Evolutionary conservation across 2,113 vertebrate species (phyloP), one percentile per base, ranked within the genome.

Genomic region (Chaetodon trifascialis): DNA sequence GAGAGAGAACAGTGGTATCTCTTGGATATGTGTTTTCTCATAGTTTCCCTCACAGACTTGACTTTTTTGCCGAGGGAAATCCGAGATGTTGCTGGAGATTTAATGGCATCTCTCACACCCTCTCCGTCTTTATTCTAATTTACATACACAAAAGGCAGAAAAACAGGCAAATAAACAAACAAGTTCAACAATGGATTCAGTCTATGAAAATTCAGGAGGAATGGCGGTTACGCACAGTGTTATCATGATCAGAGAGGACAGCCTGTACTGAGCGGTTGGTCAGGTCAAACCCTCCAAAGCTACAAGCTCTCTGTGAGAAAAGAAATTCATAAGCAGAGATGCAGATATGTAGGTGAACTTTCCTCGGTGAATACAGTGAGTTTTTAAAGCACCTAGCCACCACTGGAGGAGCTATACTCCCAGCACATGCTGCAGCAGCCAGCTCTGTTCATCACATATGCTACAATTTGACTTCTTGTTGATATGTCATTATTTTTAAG

Each of bases 1-100:
- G 96, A 95, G 23, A 96, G 86, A 56, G 96, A 95, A 60, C 92
- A 94, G 89, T 96, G 96, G 21, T 97, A 97, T 89, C 97, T 97
- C 93, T 98, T 99, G 68, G 97, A 97, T 92, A 99, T 99, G 88
- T 97, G 97, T 87, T 98, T 99, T 92, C 96, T 97, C 98, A 99
- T 97, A 0, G 97, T 99, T 83, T 99, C 98, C 87, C 97, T 97
- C 84, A 99, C 98, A 0, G 98, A 99, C 82, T 97, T 99, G 89
- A 99, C 98, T 83, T 99, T 99, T 94, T 96, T 99, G 46, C 98
- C 97, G 44, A 99, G 94, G 74, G 97, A 99, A 74, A 98, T 97
- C 25, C 97, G 96, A 44, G 97, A 96, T 1, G 95, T 94, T 11
- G 94, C 91, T 0, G 98, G 98, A n/a, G 97, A 99, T 86, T 96